These are phyloP conservation scores for Vannuccia rotundouncinata DNA, from an alignment of 2,888 invertebrate species.

Conservation along the genomic window DNA sequence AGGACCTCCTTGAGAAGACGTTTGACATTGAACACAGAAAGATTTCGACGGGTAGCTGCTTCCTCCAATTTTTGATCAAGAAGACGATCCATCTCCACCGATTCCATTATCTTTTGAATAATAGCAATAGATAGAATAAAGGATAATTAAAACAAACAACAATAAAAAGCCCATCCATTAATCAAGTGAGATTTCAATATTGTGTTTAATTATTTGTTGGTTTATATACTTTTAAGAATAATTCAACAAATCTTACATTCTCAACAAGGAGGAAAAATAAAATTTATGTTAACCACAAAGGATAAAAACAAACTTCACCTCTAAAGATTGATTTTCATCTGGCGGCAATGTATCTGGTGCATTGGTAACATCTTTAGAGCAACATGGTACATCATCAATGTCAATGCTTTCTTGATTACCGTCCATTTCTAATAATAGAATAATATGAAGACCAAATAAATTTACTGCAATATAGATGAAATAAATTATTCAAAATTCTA, in stretches of 20 bases:
- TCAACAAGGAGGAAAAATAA: neutral
- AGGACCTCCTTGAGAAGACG: slow-evolving; percentile 30
- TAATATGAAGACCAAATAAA: too few relatives aligned
- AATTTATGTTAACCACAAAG: neutral
- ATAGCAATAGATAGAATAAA: too few relatives aligned
- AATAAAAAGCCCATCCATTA: neutral
- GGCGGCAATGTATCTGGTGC: neutral
- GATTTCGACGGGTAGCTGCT: slow-evolving; percentile 13
- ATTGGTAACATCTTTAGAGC: neutral
- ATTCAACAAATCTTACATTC: neutral
- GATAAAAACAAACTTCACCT: neutral
- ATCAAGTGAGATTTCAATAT: neutral
- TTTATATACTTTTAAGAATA: neutral
- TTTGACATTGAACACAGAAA: slow-evolving; percentile 18
- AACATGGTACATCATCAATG: neutral
- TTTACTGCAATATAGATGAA: too few relatives aligned
- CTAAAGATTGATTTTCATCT: neutral
- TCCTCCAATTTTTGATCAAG: slow-evolving; percentile 18
- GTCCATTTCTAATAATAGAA: too few relatives aligned
- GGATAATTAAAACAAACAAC: neutral
- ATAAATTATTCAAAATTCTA: too few relatives aligned
- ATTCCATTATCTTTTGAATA: slow-evolving; percentile 6
- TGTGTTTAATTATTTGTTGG: neutral
- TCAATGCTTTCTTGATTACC: too few relatives aligned
- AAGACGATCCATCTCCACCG: neutral